Conservation (phyloP, 2,888 invertebrate species). For the Yponomeuta evonymella region DNA sequence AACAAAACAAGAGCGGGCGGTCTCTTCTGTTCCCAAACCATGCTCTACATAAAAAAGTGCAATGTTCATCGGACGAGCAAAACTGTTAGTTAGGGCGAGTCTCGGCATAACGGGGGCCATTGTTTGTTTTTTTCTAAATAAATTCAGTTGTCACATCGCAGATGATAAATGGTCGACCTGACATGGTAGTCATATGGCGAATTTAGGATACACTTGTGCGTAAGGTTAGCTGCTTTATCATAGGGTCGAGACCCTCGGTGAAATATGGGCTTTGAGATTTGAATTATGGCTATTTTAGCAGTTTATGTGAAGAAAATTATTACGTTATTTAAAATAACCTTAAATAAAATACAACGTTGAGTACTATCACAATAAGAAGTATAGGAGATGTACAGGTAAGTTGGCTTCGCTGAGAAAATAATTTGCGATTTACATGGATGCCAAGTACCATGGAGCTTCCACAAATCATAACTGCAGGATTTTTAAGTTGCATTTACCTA, state of each 20-base stretch:
- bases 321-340: too few species aligned
- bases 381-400: too few species aligned
- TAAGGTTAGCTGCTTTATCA: background rate
- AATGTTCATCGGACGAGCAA: conserved; percentile 34
- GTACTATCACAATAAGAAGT: too few species aligned
- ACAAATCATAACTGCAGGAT: too few species aligned
- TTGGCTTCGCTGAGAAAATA: too few species aligned
- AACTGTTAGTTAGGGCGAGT: conserved; percentile 48
- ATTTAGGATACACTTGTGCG: conserved; percentile 57
- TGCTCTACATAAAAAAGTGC: conserved; percentile 42
- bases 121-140: conserved; percentile 71
- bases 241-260: background rate
- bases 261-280: background rate
- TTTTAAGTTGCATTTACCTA: too few species aligned
- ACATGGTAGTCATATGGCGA: conserved; percentile 71
- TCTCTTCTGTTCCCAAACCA: background rate
- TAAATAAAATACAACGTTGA: too few species aligned
- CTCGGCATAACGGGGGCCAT: conserved; percentile 47
- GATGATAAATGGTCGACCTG: conserved; percentile 65
- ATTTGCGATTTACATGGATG: too few species aligned
- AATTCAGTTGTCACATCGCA: conserved; percentile 72
- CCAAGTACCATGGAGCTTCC: too few species aligned
- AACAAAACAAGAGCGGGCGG: background rate
- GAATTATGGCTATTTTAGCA: conserved; percentile 24
- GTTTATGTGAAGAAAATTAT: too few species aligned